Evolutionary conservation across 2,113 vertebrate genomes (phyloP).

Genomic region (Eonycteris spelaea): DNA sequence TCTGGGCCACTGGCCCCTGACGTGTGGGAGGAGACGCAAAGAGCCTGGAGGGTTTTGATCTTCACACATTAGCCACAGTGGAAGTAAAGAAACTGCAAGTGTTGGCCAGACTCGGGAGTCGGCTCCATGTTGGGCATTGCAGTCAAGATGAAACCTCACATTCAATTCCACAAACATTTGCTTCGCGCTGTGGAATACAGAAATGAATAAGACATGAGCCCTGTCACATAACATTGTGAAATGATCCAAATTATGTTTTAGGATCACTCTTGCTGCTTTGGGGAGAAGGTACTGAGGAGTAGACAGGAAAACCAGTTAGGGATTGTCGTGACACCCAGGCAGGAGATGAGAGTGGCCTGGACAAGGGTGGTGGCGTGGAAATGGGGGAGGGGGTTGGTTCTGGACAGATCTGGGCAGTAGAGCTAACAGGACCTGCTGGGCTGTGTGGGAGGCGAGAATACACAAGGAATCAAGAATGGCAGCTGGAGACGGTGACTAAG

Average conservation of each 20-base stretch:
- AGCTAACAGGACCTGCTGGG: background rate
- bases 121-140: fast-evolving
- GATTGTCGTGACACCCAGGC: too few species aligned
- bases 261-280: background rate
- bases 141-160: background rate
- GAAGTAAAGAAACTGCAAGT: background rate
- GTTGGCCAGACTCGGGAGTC: background rate
- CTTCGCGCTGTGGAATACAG: background rate
- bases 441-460: background rate
- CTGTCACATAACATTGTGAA: background rate
- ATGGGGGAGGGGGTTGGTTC: background rate
- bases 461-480: background rate
- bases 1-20: background rate
- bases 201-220: background rate
- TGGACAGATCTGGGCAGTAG: background rate
- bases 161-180: background rate
- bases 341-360: background rate
- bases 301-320: background rate
- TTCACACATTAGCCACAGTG: fast-evolving
- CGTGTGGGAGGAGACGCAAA: fast-evolving
- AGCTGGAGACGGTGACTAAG: background rate
- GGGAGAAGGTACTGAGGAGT: background rate
- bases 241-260: background rate
- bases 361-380: fast-evolving
- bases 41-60: background rate